Evolutionary conservation across 2,888 invertebrate species (phyloP).

Genomic region (Syrphus vitripennis): DNA sequence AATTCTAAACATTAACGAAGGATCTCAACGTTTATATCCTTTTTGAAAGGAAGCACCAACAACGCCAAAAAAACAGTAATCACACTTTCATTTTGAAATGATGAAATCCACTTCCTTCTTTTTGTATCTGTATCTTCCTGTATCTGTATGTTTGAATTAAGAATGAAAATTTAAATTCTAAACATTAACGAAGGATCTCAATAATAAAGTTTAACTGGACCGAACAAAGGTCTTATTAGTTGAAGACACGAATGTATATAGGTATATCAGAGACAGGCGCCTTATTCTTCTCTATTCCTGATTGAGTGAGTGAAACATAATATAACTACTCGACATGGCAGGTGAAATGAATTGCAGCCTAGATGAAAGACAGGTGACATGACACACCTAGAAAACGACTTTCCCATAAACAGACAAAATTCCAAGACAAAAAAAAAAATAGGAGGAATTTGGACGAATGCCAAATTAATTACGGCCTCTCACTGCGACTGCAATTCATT

Average conservation of each 20-base stretch:
- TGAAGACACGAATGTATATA: not conserved
- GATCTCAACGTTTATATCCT: not conserved
- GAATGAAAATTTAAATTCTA: not conserved
- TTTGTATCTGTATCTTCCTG: no score
- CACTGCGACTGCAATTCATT: constrained; percentile 23
- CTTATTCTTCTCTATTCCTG: not conserved
- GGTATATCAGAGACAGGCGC: no score
- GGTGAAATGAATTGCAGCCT: constrained; percentile 54
- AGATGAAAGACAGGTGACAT: constrained; percentile 62
- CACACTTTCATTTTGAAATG: not conserved
- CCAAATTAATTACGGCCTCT: constrained; percentile 65
- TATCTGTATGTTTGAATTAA: not conserved
- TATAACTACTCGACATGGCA: constrained; percentile 19
- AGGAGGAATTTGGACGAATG: constrained; percentile 45
- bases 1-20: not conserved
- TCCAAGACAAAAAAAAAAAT: not conserved
- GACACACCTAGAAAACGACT: constrained; percentile 33
- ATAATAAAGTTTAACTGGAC: not conserved
- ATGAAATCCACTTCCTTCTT: not conserved
- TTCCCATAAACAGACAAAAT: constrained; percentile 46
- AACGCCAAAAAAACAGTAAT: not conserved
- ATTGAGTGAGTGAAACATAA: constrained; percentile 1
- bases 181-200: not conserved
- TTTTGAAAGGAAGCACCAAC: not conserved
- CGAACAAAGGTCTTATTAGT: not conserved